phyloP scores from a whole-genome alignment of 2,113 vertebrate genomes.

The Vulpes vulpes region DNA sequence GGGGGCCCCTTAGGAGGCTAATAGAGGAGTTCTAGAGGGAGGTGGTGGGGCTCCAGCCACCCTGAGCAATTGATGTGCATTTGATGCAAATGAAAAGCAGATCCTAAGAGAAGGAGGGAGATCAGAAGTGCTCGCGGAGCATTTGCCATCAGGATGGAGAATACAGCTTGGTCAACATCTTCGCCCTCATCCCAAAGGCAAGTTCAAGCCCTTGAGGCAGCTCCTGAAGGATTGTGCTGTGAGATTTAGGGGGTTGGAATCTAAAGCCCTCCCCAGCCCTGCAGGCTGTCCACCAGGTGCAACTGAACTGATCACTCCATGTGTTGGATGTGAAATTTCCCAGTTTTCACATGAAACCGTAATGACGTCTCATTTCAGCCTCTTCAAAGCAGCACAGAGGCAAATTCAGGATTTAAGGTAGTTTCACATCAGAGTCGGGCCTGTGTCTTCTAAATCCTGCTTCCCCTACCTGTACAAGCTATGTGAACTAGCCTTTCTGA shows the following conservation, averaged over 20 bases:
- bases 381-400: neutral
- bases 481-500: neutral
- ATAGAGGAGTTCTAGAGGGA: neutral
- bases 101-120: neutral
- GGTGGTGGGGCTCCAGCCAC: neutral
- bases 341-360: neutral
- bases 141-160: neutral
- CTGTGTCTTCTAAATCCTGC: neutral
- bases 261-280: neutral
- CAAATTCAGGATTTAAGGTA: neutral
- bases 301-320: too few species aligned
- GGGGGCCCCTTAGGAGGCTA: neutral
- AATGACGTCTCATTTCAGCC: neutral
- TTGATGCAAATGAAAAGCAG: neutral
- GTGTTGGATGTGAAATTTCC: neutral
- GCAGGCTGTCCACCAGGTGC: neutral
- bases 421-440: neutral
- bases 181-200: neutral
- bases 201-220: too few species aligned
- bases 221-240: neutral
- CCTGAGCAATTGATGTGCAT: rapidly evolving
- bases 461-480: neutral
- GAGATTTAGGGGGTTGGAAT: neutral
- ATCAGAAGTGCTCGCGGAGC: neutral
- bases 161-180: neutral